Conservation (phyloP, 2,113 vertebrate genomes). For the Ranitomeya variabilis region DNA sequence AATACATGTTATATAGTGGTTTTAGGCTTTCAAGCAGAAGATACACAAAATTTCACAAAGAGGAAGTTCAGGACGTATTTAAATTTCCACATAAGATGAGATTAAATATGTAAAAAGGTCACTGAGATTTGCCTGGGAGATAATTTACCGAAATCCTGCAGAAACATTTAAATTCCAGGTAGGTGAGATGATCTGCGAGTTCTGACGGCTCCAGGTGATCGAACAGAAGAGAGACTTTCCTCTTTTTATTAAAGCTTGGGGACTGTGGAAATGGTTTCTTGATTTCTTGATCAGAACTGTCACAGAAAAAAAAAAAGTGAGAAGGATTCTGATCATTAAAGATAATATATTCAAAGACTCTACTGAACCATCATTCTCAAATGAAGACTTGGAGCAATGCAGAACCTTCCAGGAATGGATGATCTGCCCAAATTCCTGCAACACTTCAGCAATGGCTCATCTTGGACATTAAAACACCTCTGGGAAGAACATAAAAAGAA, state of each 20-base stretch:
- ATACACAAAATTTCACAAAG: background rate
- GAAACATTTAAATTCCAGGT: constrained; percentile 89
- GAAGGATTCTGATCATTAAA: background rate
- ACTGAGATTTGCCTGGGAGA: too few species aligned
- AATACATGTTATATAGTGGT: background rate
- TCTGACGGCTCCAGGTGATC: constrained; percentile 87
- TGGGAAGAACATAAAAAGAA: background rate
- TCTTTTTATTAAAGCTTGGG: constrained; percentile 83
- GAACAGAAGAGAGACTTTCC: constrained; percentile 91
- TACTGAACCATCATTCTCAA: background rate
- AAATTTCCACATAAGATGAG: background rate
- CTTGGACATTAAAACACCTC: background rate
- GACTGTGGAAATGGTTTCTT: constrained; percentile 66
- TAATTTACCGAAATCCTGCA: constrained; percentile 79
- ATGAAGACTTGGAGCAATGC: background rate
- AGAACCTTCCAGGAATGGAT: background rate
- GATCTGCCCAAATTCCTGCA: background rate
- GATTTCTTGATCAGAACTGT: constrained; percentile 45
- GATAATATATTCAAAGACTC: background rate
- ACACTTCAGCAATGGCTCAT: background rate
- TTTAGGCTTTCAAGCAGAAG: background rate
- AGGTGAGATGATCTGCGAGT: constrained; percentile 87
- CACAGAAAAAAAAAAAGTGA: background rate
- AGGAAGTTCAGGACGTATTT: background rate
- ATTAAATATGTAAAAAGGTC: background rate